Evolutionary conservation across 2,113 vertebrate species (phyloP), one percentile per base, ranked within the genome.

Genomic region (Triplophysa tibetana): DNA sequence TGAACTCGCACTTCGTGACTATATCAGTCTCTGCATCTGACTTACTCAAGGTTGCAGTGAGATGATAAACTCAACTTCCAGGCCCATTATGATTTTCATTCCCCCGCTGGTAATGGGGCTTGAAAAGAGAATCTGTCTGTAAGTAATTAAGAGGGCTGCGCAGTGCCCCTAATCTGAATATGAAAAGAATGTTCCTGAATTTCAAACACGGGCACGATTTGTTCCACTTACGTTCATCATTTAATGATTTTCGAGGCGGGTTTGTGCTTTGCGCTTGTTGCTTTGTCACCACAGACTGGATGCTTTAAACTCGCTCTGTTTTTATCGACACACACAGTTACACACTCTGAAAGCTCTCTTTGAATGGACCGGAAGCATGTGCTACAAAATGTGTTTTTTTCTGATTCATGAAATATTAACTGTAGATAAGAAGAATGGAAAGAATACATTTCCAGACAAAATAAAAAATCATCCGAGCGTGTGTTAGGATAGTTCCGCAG

Each of bases 131-230:
- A 83, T 86, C 81, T 84, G 76, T 56, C 81, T 64, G 56, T 41
- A 75, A 80, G 75, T 85, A 85, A 84, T 85, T 81, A 85, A 85
- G 83, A 50, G 81, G 54, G 56, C 75, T 77, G 74, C 72, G 74
- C 82, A 80, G 54, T 79, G 54, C 65, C 83, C 80, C 26, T 61
- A 84, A 84, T 70, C 67, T 70, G 29, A 63, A 81, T 78, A 61
- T 58, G 66, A 83, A 81, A 81, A 81, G 79, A 83, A 78, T 68
- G 38, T 65, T 77, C 38, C 60, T 62, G 73, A 45, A 63, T 75
- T 77, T 77, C 26, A 77, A 77, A 77, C 62, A 54, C 23, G 45
- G 50, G 21, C 75, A 41, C 54, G 24, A 65, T 65, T 65, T 65
- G 75, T 26, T 52, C 43, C 24, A 65, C 62, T 64, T 54, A 65